These are phyloP conservation scores for Drosophila nasuta DNA, from an alignment of 1,140 invertebrate species.

Conservation along the genomic window DNA sequence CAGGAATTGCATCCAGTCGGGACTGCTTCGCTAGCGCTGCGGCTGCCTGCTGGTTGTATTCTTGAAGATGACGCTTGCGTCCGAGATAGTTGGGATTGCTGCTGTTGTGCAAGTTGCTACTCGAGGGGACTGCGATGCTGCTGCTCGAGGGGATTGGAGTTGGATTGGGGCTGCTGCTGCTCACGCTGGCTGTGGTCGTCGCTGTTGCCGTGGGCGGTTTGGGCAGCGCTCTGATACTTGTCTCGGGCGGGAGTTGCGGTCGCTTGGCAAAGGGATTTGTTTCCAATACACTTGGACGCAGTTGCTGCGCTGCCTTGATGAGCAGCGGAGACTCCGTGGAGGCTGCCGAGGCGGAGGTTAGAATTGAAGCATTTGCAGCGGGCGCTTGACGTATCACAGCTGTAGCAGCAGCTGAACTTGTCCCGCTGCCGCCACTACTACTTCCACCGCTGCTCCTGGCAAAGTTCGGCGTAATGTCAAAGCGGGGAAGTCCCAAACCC, in stretches of 20 bases:
- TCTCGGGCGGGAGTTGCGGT: slow-evolving; percentile 50
- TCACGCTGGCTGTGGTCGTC: background rate
- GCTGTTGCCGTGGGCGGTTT: slow-evolving; percentile 28
- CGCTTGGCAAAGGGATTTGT: slow-evolving; percentile 47
- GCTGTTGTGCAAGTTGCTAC: slow-evolving; percentile 48
- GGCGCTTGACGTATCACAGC: slow-evolving; percentile 6
- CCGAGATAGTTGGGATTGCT: slow-evolving; percentile 77
- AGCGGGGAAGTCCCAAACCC: slow-evolving; percentile 77
- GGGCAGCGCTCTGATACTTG: slow-evolving; percentile 38
- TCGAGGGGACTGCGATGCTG: slow-evolving; percentile 19
- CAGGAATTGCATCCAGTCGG: slow-evolving; percentile 36
- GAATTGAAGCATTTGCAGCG: background rate
- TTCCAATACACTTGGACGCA: slow-evolving; percentile 46
- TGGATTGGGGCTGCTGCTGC: background rate
- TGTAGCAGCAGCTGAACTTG: background rate
- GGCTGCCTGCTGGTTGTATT: slow-evolving; percentile 64
- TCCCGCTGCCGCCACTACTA: background rate
- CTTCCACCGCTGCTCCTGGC: slow-evolving; percentile 61
- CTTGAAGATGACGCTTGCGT: slow-evolving; percentile 73
- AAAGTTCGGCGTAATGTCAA: slow-evolving; percentile 88
- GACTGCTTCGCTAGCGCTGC: slow-evolving; percentile 11
- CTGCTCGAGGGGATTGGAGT: too few species aligned
- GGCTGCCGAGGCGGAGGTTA: too few species aligned
- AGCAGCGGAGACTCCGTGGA: slow-evolving; percentile 16
- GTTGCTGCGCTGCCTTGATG: slow-evolving; percentile 42